Percentiles rank a stretch among this genome's conserved stretches.
These are phyloP conservation scores for Heliocidaris tuberculata DNA, from an alignment of 35 echinoderm and acorn worm species.

Conservation along the genomic window DNA sequence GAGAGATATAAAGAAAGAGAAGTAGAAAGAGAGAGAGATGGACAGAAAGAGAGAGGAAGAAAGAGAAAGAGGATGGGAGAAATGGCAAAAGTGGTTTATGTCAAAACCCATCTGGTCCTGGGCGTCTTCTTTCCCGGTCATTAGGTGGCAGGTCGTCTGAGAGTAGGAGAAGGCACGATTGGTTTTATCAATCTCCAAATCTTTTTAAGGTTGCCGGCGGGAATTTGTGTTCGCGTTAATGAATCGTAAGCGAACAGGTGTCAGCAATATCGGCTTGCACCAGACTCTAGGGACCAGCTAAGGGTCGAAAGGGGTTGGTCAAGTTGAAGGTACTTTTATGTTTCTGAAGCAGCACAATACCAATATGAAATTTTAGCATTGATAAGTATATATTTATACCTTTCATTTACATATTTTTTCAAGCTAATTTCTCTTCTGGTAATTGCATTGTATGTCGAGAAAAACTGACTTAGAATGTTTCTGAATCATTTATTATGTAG, in stretches of 20 bases:
- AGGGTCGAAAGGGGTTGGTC: not conserved
- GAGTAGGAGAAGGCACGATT: not conserved
- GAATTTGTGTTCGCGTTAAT: constrained; percentile 37
- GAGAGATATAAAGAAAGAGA: too few species aligned
- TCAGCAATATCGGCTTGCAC: not conserved
- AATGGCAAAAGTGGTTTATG: not conserved
- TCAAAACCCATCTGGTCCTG: not conserved
- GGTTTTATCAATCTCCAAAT: not conserved
- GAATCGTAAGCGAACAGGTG: constrained; percentile 38
- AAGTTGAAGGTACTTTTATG: not conserved
- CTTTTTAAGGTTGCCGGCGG: constrained; percentile 27
- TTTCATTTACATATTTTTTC: too few species aligned
- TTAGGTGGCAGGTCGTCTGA: not conserved
- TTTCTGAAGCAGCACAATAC: not conserved
- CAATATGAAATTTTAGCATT: too few species aligned
- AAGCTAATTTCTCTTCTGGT: too few species aligned
- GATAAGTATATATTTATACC: too few species aligned
- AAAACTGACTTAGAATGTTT: too few species aligned
- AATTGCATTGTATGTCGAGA: too few species aligned
- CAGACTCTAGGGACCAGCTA: not conserved
- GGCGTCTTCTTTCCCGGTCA: not conserved
- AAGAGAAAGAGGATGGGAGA: too few species aligned
- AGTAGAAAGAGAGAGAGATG: too few species aligned
- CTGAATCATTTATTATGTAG: too few species aligned
- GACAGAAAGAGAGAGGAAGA: too few species aligned